Base-by-base conservation (phyloP, 2,888 invertebrate genomes). In the Eilema sororculum region DNA sequence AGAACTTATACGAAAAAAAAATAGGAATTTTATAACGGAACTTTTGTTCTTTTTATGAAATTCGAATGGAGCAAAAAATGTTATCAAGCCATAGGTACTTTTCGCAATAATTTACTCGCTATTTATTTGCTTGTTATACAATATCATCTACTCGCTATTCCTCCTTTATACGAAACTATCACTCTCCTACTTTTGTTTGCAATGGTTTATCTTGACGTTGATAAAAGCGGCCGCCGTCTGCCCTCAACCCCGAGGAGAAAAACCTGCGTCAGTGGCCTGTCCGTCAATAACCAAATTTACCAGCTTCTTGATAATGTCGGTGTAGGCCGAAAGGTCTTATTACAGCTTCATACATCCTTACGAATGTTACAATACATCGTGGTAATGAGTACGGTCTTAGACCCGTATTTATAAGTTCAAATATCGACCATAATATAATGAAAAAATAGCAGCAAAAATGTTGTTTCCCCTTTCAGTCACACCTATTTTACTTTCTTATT, bases 1-100 rank as follows among this genome's bases (percentile, higher is more conserved):
- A 74, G 71, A 77, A 77, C 74, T 68, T 72, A 77, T 79, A 64
- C 52, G 76, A 72, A 75, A 77, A 76, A 75, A 60, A 60, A 6
- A 24, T 33, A 65, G 71, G 66, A 30, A 73, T 60, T 66, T 69
- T 57, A 28, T 80, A 79, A 75, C 76, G 73, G 72, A 57, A 68
- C 60, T 71, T 74, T 13, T 65, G 57, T 65, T 65, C 57, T 57
- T 57, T 56, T 57, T 57, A 33, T 24, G 57, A 37, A 57, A 57
- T 65, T 58, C 16, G 3, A 28, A 58, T 58, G 28, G 13, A 16
- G 24, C n/a, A n/a, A n/a, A n/a, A n/a, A n/a, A n/a, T n/a, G n/a
- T n/a, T n/a, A n/a, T n/a, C n/a, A n/a, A n/a, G n/a, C n/a, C n/a
- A n/a, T n/a, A n/a, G n/a, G n/a, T n/a, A n/a, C n/a, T n/a, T n/a